Base-by-base conservation (phyloP, 2,113 vertebrate genomes). In the Bagarius yarrelli region DNA sequence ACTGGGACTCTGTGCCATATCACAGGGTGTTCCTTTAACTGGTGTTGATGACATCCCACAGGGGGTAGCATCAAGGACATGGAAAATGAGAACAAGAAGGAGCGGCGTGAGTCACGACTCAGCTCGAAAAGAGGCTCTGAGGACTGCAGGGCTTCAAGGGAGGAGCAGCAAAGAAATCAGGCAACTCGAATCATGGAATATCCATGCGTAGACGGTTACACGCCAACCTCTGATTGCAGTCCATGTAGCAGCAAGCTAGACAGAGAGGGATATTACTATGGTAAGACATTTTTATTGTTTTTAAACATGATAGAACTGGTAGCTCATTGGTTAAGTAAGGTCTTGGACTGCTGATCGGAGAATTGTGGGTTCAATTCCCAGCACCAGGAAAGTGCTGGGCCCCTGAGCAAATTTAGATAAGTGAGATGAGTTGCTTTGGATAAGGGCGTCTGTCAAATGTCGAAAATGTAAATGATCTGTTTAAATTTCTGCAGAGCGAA, bases 41-140 rank as follows among this genome's bases (percentile, higher is more conserved):
- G 16, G 47, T 86, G 82, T 80, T 90, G 77, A 89, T 92, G 66
- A 70, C 19, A 4, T 85, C 75, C 85, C 82, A 55, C 87, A 94
- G 92, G 83, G 79, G 91, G 85, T 86, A 90, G 85, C 85, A 72
- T 78, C 55, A 88, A 86, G 79, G 92, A 91, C 78, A 78, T 56
- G 59, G 87, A 86, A 76, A 84, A 81, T 59, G 88, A 90, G 52
- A 32, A 74, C 56, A 88, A 83, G 47, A 87, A 86, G 13, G 87
- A 87, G 75, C 87, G 86, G 59, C 87, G 84, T 63, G 89, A 90
- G 55, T 90, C 91, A 66, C 92, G 92, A 86, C 93, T 92, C 73
- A 93, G 91, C 88, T 91, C 92, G 67, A 95, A 92, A 88, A 95
- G 93, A 89, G 93, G 92, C 81, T 92, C 91, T 2, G 95, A 95